phyloP scores from a whole-genome alignment of 2,113 vertebrate genomes.

The Bufo bufo region DNA sequence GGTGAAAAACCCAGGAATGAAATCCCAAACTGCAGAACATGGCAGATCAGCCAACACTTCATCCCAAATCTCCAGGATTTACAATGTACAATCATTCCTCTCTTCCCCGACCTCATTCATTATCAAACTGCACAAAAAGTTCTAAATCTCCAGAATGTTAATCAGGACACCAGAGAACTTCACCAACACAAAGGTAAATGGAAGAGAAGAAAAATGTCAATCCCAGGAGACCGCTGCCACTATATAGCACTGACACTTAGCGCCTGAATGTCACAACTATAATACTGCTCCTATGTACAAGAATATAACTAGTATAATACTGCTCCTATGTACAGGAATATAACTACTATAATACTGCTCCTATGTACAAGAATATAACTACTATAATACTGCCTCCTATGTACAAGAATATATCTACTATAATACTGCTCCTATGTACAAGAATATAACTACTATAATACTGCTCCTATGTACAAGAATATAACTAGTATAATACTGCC shows the following conservation, averaged over 20 bases:
- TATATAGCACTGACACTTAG: neutral
- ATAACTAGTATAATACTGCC: neutral
- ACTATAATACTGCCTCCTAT: neutral
- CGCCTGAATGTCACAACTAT: neutral
- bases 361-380: neutral
- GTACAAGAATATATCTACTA: neutral
- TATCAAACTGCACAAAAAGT: neutral
- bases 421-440: neutral
- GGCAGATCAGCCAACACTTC: constrained; percentile 6
- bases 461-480: neutral
- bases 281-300: neutral
- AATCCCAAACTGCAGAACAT: constrained; percentile 4
- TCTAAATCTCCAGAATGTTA: neutral
- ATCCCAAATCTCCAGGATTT: constrained; percentile 22
- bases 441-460: neutral
- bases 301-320: neutral
- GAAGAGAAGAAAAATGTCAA: neutral
- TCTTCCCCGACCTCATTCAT: neutral
- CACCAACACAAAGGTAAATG: neutral
- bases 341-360: neutral
- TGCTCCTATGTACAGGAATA: neutral
- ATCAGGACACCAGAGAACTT: neutral
- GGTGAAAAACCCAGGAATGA: neutral
- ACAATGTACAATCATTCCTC: neutral
- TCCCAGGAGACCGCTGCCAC: neutral